These are phyloP conservation scores for Melanotaenia boesemani DNA, from an alignment of 2,797 vertebrate genomes.

Conservation along the genomic window DNA sequence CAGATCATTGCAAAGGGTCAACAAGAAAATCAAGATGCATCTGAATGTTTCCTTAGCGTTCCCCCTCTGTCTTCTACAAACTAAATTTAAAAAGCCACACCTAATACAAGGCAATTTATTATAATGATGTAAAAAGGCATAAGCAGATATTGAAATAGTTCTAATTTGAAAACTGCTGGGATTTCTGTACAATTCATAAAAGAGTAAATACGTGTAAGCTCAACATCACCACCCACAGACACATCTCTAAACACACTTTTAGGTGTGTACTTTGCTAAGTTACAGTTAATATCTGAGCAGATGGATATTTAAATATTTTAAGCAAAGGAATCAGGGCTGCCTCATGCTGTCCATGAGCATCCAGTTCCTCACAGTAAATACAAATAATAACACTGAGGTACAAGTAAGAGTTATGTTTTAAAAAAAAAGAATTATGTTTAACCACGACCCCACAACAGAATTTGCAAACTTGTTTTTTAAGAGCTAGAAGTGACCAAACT, in stretches of 20 bases:
- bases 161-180: no score
- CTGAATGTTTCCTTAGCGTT: background rate
- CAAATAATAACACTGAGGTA: background rate
- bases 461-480: no score
- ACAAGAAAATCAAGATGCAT: background rate
- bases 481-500: no score
- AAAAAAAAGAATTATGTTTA: no score
- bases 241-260: background rate
- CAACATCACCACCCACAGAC: background rate
- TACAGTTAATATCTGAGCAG: background rate
- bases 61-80: no score
- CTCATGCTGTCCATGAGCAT: background rate
- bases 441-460: no score
- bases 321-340: background rate
- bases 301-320: background rate
- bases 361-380: background rate
- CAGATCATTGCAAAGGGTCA: slow-evolving; percentile 5
- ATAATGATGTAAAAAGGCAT: no score
- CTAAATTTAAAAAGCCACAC: background rate
- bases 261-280: background rate
- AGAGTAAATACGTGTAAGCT: background rate
- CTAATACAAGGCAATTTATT: background rate
- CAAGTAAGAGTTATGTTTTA: no score
- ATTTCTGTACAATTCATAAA: no score
- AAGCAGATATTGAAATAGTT: no score